Evolutionary conservation across 2,797 vertebrate species (phyloP).

Genomic region (Parotocinclus haroldoi): DNA sequence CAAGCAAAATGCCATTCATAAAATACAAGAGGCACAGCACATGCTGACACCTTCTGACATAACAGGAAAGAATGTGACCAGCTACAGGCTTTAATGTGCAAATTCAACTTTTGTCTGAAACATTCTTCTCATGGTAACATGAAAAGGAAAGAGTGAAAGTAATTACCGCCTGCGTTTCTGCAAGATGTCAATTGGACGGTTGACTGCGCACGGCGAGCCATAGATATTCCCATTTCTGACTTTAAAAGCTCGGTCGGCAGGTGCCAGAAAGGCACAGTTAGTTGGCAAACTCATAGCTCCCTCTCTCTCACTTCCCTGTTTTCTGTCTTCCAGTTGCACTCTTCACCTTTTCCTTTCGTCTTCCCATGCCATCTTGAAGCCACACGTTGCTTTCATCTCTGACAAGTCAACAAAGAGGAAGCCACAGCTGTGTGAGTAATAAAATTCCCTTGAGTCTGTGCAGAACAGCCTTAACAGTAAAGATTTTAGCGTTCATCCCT

Average conservation of each 20-base stretch:
- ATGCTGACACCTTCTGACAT: too few relatives aligned
- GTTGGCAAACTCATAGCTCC: constrained; percentile 75
- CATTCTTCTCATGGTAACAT: constrained; percentile 3
- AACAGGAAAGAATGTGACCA: too few relatives aligned
- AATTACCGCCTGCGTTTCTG: constrained; percentile 80
- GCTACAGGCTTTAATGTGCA: too few relatives aligned
- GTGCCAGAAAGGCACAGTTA: constrained; percentile 64
- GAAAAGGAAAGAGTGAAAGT: constrained; percentile 45
- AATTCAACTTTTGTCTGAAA: neutral
- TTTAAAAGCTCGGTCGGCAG: constrained; percentile 65
- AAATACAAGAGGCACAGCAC: too few relatives aligned
- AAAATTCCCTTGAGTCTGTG: constrained; percentile 18
- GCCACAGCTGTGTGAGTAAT: constrained; percentile 18
- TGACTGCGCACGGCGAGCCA: constrained; percentile 76
- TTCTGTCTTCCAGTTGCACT: constrained; percentile 18
- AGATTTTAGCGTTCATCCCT: constrained; percentile 24
- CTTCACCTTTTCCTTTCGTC: constrained; percentile 41
- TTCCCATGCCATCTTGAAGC: constrained; percentile 15
- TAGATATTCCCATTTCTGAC: constrained; percentile 68
- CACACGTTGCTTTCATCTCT: constrained; percentile 43
- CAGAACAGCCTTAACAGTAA: constrained; percentile 16
- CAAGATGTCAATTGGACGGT: constrained; percentile 79
- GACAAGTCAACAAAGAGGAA: constrained; percentile 25
- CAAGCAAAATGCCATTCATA: too few relatives aligned
- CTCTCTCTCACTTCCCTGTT: constrained; percentile 2